A percentile compares a stretch with the other conserved stretches of the same genome.
These are phyloP conservation scores for Cettia cetti DNA, from an alignment of 2,113 vertebrate species.

Conservation along the genomic window DNA sequence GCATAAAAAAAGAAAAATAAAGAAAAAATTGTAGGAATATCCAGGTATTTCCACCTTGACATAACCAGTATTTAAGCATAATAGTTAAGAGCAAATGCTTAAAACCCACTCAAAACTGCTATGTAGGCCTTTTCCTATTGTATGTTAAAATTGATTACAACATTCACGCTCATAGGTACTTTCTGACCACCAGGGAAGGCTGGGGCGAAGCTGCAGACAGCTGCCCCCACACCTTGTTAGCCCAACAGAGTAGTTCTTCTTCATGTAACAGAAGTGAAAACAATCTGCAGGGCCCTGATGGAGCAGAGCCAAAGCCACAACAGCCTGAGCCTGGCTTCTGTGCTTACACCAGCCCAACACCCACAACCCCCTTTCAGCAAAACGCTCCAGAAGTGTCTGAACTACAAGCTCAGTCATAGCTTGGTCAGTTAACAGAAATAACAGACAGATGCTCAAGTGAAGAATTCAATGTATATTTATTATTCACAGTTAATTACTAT, in stretches of 20 bases:
- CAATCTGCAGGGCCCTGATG: not conserved
- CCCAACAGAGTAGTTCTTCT: rapidly evolving
- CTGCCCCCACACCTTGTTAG: not conserved
- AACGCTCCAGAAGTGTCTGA: not conserved
- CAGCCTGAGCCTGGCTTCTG: not conserved
- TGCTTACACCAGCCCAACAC: not conserved
- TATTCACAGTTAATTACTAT: constrained; percentile 87
- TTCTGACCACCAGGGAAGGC: rapidly evolving
- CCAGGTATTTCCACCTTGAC: not conserved
- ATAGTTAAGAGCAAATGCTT: not conserved
- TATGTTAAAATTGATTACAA: rapidly evolving
- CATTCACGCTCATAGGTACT: rapidly evolving
- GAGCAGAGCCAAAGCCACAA: not conserved
- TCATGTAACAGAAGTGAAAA: not conserved
- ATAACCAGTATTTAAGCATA: not conserved
- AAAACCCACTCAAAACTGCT: not conserved
- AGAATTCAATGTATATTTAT: constrained; percentile 81
- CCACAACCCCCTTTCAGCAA: not conserved
- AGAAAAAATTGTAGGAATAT: rapidly evolving
- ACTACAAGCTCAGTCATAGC: rapidly evolving
- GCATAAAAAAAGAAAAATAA: not conserved
- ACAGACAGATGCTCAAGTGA: constrained; percentile 68
- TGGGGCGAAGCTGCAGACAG: not conserved
- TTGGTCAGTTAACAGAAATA: constrained; percentile 23
- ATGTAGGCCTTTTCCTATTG: rapidly evolving